Conservation (phyloP, 2,797 vertebrate species). For the Aulostomus chinensis region DNA sequence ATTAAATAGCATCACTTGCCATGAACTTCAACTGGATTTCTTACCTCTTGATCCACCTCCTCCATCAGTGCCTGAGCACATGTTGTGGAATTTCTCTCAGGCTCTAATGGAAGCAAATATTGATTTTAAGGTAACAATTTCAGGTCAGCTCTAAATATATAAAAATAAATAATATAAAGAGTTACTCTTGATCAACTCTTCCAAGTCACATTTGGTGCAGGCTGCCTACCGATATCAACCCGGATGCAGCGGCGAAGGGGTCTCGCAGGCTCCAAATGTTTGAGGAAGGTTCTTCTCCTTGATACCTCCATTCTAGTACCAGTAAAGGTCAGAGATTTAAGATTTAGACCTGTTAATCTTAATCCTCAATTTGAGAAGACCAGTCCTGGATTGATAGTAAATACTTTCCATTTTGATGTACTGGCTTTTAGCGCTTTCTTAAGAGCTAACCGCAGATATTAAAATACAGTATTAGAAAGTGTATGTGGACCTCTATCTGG, state of each 20-base stretch:
- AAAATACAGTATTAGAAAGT: no score
- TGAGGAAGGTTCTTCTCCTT: slow-evolving; percentile 63
- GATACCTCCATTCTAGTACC: slow-evolving; percentile 76
- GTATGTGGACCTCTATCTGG: no score
- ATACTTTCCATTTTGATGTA: no score
- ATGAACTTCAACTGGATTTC: slow-evolving; percentile 1
- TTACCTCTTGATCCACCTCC: slow-evolving; percentile 56
- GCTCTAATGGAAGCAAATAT: slow-evolving; percentile 42
- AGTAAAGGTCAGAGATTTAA: slow-evolving; percentile 13
- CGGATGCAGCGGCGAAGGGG: slow-evolving; percentile 74
- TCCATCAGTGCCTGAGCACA: slow-evolving; percentile 39
- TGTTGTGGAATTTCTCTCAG: slow-evolving; percentile 27
- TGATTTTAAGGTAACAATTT: neutral
- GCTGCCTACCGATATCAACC: slow-evolving; percentile 51
- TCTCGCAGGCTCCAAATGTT: slow-evolving; percentile 80
- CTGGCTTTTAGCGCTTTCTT: no score
- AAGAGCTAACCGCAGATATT: no score
- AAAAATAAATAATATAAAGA: no score
- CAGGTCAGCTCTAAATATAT: neutral
- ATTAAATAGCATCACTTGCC: no score
- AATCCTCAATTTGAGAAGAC: no score
- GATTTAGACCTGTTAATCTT: slow-evolving; percentile 6
- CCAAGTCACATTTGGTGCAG: neutral
- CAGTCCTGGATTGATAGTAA: no score
- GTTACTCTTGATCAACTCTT: neutral